Base-by-base conservation (phyloP, 2,113 vertebrate genomes). In the Dolichallabes microphthalmus region DNA sequence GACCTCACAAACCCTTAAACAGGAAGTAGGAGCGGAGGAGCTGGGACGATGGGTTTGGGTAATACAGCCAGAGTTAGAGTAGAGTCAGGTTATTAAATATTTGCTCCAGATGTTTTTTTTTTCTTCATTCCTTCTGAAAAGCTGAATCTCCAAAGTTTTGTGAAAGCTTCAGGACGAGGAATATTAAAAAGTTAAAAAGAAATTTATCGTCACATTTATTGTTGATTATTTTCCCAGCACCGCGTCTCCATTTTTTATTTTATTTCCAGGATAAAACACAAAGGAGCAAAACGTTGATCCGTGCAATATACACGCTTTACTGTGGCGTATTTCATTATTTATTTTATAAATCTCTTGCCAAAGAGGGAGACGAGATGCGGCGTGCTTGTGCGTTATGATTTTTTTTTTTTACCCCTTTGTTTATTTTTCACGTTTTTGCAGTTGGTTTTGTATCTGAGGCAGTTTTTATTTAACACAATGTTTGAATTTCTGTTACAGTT, bases 391-490 rank as follows among this genome's bases (percentile, higher is more conserved):
- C 1, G 32, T 71, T 94, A 94, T 91, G 90, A 92, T 94, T 95
- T 95, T 45, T 45, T 4, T 39, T 45, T 45, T 6, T 87, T 83
- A 93, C 93, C 93, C 94, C 93, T 95, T 95, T 93, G 93, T 95
- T 96, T 92, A 93, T 94, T 92, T 89, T 95, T 94, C 92, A 94
- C 94, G 94, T 92, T 17, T 75, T n/a, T 12, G 2, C 13, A 94
- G 94, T 95, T 94, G 95, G 75, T 96, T 96, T 97, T 97, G 95
- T 96, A 96, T 95, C 94, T 88, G 83, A 92, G 95, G 75, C 80
- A 92, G 91, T 95, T 96, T 96, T 95, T 95, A 96, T 96, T 96
- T 96, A 96, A 96, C 93, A 94, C 93, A 94, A 93, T 94, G 89
- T 92, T 94, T 95, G 93, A 35, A 95, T 92, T 94, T 96, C 93